Evolutionary conservation across 2,888 invertebrate genomes (phyloP).

Genomic region (Trissolcus japonicus): DNA sequence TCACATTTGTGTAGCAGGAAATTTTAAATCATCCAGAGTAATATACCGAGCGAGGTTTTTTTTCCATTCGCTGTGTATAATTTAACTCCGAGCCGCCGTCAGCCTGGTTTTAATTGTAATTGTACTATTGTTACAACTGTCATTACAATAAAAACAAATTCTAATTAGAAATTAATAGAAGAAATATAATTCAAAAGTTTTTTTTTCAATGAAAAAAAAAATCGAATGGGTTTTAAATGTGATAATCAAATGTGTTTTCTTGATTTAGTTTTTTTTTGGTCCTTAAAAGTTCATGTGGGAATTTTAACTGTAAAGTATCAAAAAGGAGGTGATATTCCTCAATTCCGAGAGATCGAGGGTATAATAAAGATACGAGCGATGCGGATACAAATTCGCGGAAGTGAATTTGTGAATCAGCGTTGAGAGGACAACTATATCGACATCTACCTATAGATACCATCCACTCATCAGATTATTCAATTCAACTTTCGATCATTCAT

Average conservation of each 20-base stretch:
- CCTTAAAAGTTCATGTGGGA: too few species aligned
- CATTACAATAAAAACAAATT: too few species aligned
- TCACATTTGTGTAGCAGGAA: conserved; percentile 50
- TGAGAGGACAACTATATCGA: conserved; percentile 18
- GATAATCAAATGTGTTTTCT: too few species aligned
- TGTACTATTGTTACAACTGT: too few species aligned
- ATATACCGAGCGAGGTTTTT: conserved; percentile 29
- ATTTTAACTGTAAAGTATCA: conserved; percentile 13
- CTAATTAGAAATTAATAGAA: too few species aligned
- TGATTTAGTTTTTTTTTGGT: too few species aligned
- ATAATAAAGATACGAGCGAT: conserved; percentile 35
- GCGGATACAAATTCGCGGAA: conserved; percentile 38
- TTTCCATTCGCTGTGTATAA: conserved; percentile 36
- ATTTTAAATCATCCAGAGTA: conserved; percentile 46
- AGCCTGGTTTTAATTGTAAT: background rate
- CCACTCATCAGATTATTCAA: conserved; percentile 23
- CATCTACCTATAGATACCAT: conserved; percentile 10
- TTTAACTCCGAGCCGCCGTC: conserved; percentile 4
- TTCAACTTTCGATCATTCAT: conserved; percentile 33
- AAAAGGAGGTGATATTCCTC: background rate
- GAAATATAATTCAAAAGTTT: too few species aligned
- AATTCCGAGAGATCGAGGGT: conserved; percentile 12
- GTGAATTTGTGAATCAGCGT: conserved; percentile 35
- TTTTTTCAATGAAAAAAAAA: too few species aligned
- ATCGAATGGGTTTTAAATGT: too few species aligned